Evolutionary conservation across 2,113 vertebrate genomes (phyloP).

Genomic region (Cichladusa arquata): DNA sequence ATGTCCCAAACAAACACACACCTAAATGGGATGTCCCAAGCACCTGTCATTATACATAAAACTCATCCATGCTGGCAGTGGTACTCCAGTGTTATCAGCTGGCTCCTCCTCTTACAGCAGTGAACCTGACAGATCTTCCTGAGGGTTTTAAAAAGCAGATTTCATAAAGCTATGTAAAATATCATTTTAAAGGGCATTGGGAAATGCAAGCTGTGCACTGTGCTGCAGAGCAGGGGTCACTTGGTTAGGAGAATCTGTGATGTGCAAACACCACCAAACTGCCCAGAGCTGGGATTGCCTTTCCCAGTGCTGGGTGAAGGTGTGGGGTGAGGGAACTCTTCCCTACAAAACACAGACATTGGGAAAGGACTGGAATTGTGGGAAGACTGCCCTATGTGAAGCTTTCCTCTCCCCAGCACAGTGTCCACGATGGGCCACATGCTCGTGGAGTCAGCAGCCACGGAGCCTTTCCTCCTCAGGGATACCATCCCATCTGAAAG

Average conservation of each 20-base stretch:
- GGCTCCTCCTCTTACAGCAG: background rate
- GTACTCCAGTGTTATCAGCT: background rate
- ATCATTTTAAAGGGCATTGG: background rate
- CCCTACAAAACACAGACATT: background rate
- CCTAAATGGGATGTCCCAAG: background rate
- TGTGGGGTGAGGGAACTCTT: background rate
- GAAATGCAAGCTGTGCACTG: background rate
- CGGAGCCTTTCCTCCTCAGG: constrained; percentile 1
- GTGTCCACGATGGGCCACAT: constrained; percentile 81
- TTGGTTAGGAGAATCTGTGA: background rate
- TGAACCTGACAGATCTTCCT: background rate
- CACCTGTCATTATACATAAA: accelerated
- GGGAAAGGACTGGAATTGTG: background rate
- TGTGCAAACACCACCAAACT: no score
- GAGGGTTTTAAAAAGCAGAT: background rate
- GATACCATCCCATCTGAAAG: constrained; percentile 14
- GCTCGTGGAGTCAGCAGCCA: constrained; percentile 74
- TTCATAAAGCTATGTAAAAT: background rate
- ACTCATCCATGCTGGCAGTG: background rate
- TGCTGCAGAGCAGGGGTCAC: accelerated
- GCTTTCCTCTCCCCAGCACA: constrained; percentile 52
- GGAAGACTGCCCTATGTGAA: background rate
- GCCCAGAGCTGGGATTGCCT: background rate
- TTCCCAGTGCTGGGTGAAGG: background rate
- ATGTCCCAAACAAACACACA: background rate